Evolutionary conservation across 1,140 invertebrate species (phyloP), one percentile per base, ranked within the genome.

Genomic region (Triops longicaudatus): DNA sequence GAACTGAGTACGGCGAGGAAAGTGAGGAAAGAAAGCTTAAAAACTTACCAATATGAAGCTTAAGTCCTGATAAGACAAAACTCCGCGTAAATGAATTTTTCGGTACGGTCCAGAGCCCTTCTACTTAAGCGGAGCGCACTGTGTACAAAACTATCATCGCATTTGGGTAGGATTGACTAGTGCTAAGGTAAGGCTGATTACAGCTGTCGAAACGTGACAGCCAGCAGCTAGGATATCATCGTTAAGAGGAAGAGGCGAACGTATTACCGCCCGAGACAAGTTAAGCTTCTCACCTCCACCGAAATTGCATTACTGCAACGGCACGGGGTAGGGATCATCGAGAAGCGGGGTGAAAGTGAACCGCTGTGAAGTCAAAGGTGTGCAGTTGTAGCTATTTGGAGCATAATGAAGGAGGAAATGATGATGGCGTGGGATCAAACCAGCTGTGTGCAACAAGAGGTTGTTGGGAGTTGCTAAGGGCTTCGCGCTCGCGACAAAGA

Each of bases 351-450:
- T 6, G 50, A 63, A 63, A 63, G 50, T 22, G 50, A 63, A 63
- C 50, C 22, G 50, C 50, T 63, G 50, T 63, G 50, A 63, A 63
- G 50, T 63, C 50, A 63, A 63, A 63, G 50, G 50, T 63, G 50
- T 63, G 50, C 50, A 63, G 7, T 63, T 63, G 9, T 17, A 63
- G 50, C 50, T 63, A 63, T 63, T 63, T n/a, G 50, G 50, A 63
- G 50, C 50, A 63, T 63, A 63, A 63, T n/a, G 50, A 63, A 63
- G 50, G 17, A 63, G 50, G 50, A 63, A 63, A 63, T 63, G 50
- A 63, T 63, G 50, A 63, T 63, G 50, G 50, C 50, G 50, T 63
- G 50, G 50, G 50, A 63, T 63, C 50, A 63, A 63, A 63, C 50
- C 50, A 63, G 50, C 50, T 63, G 50, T 63, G n/a, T 63, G 50